These are phyloP conservation scores for Andricus quercusramuli DNA, from an alignment of 2,888 invertebrate genomes.

Conservation along the genomic window DNA sequence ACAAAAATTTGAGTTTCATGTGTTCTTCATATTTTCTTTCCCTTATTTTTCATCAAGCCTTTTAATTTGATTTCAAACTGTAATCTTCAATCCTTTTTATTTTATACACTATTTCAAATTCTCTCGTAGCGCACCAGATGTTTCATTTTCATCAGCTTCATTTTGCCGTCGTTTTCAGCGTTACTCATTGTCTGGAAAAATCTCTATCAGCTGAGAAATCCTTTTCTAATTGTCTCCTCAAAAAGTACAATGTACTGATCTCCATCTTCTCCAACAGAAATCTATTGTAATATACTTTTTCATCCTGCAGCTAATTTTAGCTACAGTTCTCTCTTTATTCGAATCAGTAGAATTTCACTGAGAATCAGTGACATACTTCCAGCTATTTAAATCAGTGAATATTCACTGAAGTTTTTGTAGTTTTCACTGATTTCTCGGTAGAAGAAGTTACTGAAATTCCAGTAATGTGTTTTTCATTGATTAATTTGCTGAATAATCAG, in stretches of 20 bases:
- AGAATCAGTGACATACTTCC: too few relatives aligned
- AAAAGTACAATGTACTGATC: background rate
- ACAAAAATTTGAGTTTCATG: background rate
- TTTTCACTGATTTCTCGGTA: too few relatives aligned
- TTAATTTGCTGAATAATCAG: too few relatives aligned
- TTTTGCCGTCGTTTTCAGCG: background rate
- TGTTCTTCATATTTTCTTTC: background rate
- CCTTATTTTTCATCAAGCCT: background rate
- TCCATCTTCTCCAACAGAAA: background rate
- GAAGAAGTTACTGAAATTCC: too few relatives aligned
- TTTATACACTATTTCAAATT: background rate
- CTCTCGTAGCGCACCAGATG: background rate
- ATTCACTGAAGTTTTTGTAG: too few relatives aligned
- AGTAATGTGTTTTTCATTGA: too few relatives aligned
- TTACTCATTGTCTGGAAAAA: background rate
- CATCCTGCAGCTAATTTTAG: slow-evolving; percentile 54
- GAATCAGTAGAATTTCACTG: too few relatives aligned
- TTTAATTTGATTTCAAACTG: background rate
- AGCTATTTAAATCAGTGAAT: too few relatives aligned
- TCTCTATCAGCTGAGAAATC: background rate
- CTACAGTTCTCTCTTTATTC: too few relatives aligned
- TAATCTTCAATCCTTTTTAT: background rate
- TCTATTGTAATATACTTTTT: slow-evolving; percentile 27
- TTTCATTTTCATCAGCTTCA: background rate
- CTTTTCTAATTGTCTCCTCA: background rate